Base-by-base conservation (phyloP, 2,113 vertebrate species). In the Semicossyphus pulcher region DNA sequence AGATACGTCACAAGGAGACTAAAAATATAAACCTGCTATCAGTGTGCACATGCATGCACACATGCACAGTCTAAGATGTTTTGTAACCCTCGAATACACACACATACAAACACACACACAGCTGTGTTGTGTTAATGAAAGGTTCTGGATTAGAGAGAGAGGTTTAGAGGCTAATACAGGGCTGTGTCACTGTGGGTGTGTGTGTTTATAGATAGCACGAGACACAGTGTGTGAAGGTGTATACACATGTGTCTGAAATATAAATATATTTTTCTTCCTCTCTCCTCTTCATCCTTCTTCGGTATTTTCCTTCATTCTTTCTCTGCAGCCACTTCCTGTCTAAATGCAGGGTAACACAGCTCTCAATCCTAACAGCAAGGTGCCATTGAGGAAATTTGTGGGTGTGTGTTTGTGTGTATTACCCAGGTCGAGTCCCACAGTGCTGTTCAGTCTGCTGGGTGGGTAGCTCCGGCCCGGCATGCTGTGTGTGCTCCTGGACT, bases 361-460 rank as follows among this genome's bases (percentile, higher is more conserved):
- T n/a, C n/a, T n/a, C n/a, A n/a, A n/a, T n/a, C n/a, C n/a, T n/a
- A n/a, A n/a, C n/a, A n/a, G n/a, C n/a, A n/a, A n/a, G n/a, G n/a
- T n/a, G n/a, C n/a, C n/a, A n/a, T n/a, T n/a, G n/a, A n/a, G n/a
- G n/a, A n/a, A n/a, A n/a, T n/a, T n/a, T n/a, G 18, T 44, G 21
- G 41, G 45, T 62, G 26, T 29, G 16, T 59, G 36, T 47, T n/a
- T n/a, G 5, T 3, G 54, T 51, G 16, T 32, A 23, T 82, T 95
- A 99, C 97, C 96, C 10, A 96, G 85, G 65, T 99, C 97, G 42
- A 95, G 36, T 45, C 94, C 91, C 77, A 97, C 78, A 0, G 93
- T 56, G 93, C 91, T 0, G 95, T 86, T 97, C 16, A 96, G 93
- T 64, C 95, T 92, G 3, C 96, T 92, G 5, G 91, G 89, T 0